These are phyloP conservation scores for Burhinus bistriatus DNA, from an alignment of 2,113 vertebrate species.

Conservation along the genomic window DNA sequence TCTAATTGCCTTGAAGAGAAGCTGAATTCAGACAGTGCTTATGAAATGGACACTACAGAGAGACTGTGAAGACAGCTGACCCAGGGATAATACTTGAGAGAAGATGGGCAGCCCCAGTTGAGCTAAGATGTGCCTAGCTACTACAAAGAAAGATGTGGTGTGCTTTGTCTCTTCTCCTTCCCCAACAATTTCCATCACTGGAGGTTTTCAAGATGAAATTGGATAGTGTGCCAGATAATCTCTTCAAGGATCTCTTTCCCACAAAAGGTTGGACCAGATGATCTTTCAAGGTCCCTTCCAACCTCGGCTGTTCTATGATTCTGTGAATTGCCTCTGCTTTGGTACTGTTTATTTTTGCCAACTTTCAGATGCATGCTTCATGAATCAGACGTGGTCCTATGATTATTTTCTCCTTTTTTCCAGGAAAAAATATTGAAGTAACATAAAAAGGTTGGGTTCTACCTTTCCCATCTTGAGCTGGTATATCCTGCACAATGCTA, in stretches of 20 bases:
- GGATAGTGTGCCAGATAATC: background rate
- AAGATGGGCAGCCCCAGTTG: background rate
- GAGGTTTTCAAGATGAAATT: background rate
- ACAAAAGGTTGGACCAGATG: background rate
- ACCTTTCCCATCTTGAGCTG: background rate
- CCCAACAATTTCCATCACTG: background rate
- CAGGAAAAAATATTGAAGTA: background rate
- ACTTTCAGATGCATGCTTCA: background rate
- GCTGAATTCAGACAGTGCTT: background rate
- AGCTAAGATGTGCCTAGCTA: background rate
- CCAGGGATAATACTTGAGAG: background rate
- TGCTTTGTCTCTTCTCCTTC: background rate
- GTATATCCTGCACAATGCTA: background rate
- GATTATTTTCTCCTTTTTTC: background rate
- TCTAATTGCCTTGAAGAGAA: background rate
- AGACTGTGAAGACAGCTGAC: background rate
- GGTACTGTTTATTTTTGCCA: background rate
- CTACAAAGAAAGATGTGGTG: background rate
- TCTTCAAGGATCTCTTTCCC: background rate
- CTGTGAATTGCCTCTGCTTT: background rate
- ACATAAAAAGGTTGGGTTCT: background rate
- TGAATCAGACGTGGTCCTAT: background rate
- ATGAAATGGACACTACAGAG: background rate
- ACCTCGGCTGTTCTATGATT: background rate
- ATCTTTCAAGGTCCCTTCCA: background rate